These are phyloP conservation scores for Atherinomorus stipes DNA, from an alignment of 2,113 vertebrate genomes.

Conservation along the genomic window DNA sequence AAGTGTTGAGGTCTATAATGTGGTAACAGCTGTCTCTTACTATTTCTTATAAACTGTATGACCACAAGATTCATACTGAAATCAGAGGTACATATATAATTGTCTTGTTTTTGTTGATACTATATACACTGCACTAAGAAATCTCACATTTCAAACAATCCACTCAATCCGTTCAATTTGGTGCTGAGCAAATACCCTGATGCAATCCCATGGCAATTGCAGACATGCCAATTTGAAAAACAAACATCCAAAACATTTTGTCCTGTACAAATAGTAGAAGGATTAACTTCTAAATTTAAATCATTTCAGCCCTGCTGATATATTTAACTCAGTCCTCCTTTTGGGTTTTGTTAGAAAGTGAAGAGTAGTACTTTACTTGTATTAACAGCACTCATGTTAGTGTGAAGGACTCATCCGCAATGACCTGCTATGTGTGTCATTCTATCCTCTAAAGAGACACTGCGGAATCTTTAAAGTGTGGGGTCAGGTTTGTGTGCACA, in stretches of 20 bases:
- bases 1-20: too few species aligned
- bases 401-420: slow-evolving; percentile 63
- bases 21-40: too few species aligned
- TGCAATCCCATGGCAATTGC: slow-evolving; percentile 77
- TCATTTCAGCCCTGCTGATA: background rate
- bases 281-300: slow-evolving; percentile 18
- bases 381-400: slow-evolving; percentile 43
- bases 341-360: slow-evolving; percentile 5
- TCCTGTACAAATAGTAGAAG: slow-evolving; percentile 12
- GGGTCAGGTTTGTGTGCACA: slow-evolving; percentile 58
- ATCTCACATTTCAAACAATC: slow-evolving; percentile 43
- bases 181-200: slow-evolving; percentile 66
- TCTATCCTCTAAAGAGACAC: slow-evolving; percentile 39
- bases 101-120: slow-evolving; percentile 4
- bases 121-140: slow-evolving; percentile 25
- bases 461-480: slow-evolving; percentile 29
- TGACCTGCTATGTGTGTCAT: slow-evolving; percentile 57
- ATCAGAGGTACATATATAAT: background rate
- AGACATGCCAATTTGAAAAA: too few species aligned
- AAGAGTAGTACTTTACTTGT: slow-evolving; percentile 16
- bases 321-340: slow-evolving; percentile 17
- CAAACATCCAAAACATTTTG: slow-evolving; percentile 43
- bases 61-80: background rate
- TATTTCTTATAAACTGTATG: too few species aligned
- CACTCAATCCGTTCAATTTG: slow-evolving; percentile 25